Evolutionary conservation across 2,888 invertebrate species (phyloP), one percentile per base, ranked within the genome.

Genomic region (Galerucella calmariensis): DNA sequence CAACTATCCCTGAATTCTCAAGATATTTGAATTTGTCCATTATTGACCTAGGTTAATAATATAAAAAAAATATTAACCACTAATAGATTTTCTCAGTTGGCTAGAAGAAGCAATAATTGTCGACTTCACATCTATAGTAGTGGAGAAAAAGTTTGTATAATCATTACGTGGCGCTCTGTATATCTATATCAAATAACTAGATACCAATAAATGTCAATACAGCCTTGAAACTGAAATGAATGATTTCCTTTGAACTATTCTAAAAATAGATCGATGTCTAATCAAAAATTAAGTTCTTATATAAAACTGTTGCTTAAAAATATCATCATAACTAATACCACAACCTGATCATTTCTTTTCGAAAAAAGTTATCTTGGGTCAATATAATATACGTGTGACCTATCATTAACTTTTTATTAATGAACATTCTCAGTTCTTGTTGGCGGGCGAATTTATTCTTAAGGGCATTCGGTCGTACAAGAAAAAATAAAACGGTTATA

Each of bases 341-440:
- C 58, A 58, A 56, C 16, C 51, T 58, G 62, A 62, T 63, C 51
- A 62, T 69, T 69, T 69, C 62, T 62, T n/a, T 35, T 2, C 1
- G 1, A 46, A 71, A 67, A 67, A 67, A 56, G 44, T 48, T 66
- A 71, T 71, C 71, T 20, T 66, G 65, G 72, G 59, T 67, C 72
- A 72, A 59, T 59, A 72, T 66, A 66, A 72, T 66, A 46, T 72
- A 66, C 46, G 71, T 71, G 71, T 71, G 71, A 71, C 72, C 66
- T 66, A 67, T 72, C 72, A 67, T 72, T 72, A 72, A 72, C 16
- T 58, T 72, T 66, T 72, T 72, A 72, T 72, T 72, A 66, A 72
- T 72, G 67, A 67, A 72, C 66, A 48, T 72, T 72, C 53, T 20
- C 63, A 62, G 61, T 62, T 69, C 59, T 69, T 20, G 62, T 48